These are phyloP conservation scores for Heptranchias perlo DNA, from an alignment of 2,113 vertebrate genomes.

Conservation along the genomic window DNA sequence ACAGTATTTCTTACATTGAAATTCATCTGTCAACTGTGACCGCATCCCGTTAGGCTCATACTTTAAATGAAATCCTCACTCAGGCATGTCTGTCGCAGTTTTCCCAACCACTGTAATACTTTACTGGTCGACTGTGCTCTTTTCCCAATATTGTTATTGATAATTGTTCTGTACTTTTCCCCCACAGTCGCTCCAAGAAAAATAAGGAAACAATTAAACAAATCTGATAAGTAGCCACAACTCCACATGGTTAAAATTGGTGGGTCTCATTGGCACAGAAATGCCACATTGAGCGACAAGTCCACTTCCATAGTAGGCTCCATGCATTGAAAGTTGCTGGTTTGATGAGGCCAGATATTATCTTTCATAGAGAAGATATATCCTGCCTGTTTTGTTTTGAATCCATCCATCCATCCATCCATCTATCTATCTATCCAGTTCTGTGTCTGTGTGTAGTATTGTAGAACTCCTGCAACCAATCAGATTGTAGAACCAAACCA, in stretches of 20 bases:
- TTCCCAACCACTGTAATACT: not conserved
- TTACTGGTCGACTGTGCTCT: not conserved
- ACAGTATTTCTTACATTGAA: constrained; percentile 30
- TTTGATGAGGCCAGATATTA: not conserved
- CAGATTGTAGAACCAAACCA: not conserved
- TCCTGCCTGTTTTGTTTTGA: not conserved
- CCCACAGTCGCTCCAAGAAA: not conserved
- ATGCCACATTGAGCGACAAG: not conserved
- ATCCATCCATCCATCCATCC: not conserved
- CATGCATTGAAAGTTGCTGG: not conserved
- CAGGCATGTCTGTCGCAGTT: too few species aligned
- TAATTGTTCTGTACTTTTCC: not conserved
- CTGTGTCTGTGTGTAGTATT: not conserved
- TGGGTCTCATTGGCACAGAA: not conserved
- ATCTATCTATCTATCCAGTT: not conserved
- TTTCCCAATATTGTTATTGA: not conserved
- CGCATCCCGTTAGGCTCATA: not conserved
- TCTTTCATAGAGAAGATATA: not conserved
- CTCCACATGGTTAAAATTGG: not conserved
- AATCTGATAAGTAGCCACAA: not conserved
- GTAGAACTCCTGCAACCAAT: not conserved
- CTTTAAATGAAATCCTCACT: not conserved
- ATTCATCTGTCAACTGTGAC: constrained; percentile 16
- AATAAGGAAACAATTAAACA: not conserved
- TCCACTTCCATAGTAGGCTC: not conserved